Percentiles rank a stretch among this genome's conserved stretches.
phyloP scores from a whole-genome alignment of 2,888 invertebrate genomes.

The Drosophila yooni region DNA sequence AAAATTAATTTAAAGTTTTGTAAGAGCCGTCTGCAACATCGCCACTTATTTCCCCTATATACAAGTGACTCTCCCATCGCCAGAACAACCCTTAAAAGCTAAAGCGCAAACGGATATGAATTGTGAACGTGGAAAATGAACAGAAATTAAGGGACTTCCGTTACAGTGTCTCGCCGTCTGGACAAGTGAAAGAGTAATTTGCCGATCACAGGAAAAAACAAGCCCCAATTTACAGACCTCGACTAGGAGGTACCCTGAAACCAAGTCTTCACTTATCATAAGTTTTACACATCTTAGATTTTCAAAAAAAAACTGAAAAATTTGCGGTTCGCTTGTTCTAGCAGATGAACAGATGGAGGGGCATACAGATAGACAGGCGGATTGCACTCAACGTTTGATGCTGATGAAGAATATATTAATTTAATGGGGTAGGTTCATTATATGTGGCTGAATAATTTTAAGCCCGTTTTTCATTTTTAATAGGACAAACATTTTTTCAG shows the following conservation, averaged over 20 bases:
- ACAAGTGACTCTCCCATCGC: slow-evolving; percentile 7
- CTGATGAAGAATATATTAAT: not conserved
- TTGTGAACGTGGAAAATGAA: slow-evolving; percentile 81
- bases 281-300: not conserved
- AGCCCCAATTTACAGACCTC: not conserved
- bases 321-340: not conserved
- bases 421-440: not conserved
- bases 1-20: slow-evolving; percentile 3
- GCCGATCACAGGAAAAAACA: slow-evolving; percentile 31
- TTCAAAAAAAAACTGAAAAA: not conserved
- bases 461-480: not conserved
- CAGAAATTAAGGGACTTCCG: slow-evolving; percentile 84
- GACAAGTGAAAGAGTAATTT: slow-evolving; percentile 64
- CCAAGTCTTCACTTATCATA: not conserved
- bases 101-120: slow-evolving; percentile 77
- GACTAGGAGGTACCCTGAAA: not conserved
- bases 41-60: slow-evolving; percentile 24
- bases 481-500: not conserved
- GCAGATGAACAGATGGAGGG: not conserved
- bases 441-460: not conserved
- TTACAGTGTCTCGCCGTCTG: slow-evolving; percentile 84
- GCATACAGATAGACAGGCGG: not conserved
- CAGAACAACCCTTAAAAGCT: slow-evolving; percentile 44
- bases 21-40: not conserved
- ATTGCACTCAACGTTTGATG: not conserved